These are phyloP conservation scores for Charadrius vociferus DNA, from an alignment of 2,113 vertebrate genomes.

Conservation along the genomic window DNA sequence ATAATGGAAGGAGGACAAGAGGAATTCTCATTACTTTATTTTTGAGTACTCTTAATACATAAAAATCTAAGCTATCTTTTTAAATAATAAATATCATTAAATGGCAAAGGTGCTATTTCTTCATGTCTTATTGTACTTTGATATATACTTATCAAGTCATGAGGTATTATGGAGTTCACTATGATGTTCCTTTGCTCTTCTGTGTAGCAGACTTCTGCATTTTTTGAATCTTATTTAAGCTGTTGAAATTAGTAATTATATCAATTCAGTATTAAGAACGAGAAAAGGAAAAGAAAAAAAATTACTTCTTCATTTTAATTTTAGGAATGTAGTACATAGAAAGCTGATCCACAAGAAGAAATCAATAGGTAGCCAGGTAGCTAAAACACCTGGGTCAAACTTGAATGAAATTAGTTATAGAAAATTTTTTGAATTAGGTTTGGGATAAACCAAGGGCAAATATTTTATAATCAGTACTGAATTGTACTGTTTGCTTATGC, in stretches of 20 bases:
- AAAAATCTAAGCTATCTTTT: constrained; percentile 27
- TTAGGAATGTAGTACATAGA: neutral
- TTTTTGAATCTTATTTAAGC: neutral
- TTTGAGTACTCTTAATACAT: neutral
- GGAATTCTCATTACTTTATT: neutral
- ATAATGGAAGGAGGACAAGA: neutral
- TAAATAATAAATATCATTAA: constrained; percentile 51
- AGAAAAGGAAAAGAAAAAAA: neutral
- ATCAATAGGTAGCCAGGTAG: neutral
- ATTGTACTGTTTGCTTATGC: neutral
- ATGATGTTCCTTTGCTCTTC: constrained; percentile 2
- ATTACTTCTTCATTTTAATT: neutral
- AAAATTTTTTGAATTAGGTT: neutral
- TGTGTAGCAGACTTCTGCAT: neutral
- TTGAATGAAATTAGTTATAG: neutral
- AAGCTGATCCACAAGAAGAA: neutral
- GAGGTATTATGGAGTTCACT: constrained; percentile 7
- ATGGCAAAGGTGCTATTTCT: neutral
- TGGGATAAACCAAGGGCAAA: neutral
- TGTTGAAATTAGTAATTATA: neutral
- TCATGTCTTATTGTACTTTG: constrained; percentile 7
- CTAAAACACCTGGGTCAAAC: neutral
- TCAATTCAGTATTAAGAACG: neutral
- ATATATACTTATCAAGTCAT: constrained; percentile 5
- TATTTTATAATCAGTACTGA: neutral